Percentiles rank a stretch among this genome's conserved stretches.
These are phyloP conservation scores for Melanostoma scalare DNA, from an alignment of 2,888 invertebrate genomes.

Conservation along the genomic window DNA sequence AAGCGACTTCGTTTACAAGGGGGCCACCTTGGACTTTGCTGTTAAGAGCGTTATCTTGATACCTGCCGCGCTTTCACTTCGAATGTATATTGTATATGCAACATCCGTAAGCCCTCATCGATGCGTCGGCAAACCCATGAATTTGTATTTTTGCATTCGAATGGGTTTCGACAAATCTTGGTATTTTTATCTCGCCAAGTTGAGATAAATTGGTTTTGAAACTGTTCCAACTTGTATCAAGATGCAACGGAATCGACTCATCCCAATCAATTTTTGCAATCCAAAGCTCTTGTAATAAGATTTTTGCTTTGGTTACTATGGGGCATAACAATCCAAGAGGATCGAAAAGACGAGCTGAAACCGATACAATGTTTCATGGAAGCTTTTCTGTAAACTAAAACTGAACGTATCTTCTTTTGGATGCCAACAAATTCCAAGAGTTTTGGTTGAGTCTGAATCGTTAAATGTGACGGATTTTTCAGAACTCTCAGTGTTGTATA, in stretches of 20 bases:
- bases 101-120: slow-evolving; percentile 58
- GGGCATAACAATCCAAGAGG: background rate
- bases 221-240: slow-evolving; percentile 15
- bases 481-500: slow-evolving; percentile 12
- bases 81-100: slow-evolving; percentile 46
- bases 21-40: slow-evolving; percentile 56
- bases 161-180: slow-evolving; percentile 21
- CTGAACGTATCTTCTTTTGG: slow-evolving; percentile 23
- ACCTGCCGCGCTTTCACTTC: background rate
- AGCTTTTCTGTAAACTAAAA: slow-evolving; percentile 17
- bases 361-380: slow-evolving; percentile 22
- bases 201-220: slow-evolving; percentile 15
- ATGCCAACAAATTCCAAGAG: slow-evolving; percentile 26
- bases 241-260: slow-evolving; percentile 31
- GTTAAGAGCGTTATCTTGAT: slow-evolving; percentile 41
- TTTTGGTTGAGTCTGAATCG: slow-evolving; percentile 19
- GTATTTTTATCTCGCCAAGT: slow-evolving; percentile 15
- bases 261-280: slow-evolving; percentile 43
- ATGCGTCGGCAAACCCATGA: slow-evolving; percentile 28
- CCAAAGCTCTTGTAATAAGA: slow-evolving; percentile 38
- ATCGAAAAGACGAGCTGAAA: slow-evolving; percentile 1
- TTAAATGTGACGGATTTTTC: slow-evolving; percentile 36
- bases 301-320: slow-evolving; percentile 40
- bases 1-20: slow-evolving; percentile 47
- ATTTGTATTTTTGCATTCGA: background rate